Base-by-base conservation (phyloP, 2,888 invertebrate species). In the Chymomyza amoena region DNA sequence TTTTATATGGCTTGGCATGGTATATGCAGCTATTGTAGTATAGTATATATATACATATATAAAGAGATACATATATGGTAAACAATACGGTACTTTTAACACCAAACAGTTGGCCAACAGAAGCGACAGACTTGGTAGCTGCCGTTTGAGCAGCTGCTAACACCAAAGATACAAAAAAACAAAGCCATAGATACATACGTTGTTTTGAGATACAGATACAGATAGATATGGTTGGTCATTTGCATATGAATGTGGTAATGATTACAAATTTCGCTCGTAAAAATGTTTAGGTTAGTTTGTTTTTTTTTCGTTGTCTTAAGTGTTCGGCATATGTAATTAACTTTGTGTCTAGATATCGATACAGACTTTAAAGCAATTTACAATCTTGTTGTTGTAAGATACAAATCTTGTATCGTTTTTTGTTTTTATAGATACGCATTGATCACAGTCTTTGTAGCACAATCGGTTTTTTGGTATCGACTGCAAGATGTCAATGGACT, bases 241-340 rank as follows among this genome's bases (percentile, higher is more conserved):
- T 86, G 88, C 84, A 84, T 84, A 84, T 84, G 84, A 84, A 84
- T 84, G 84, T 84, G 88, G 84, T 88, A 84, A 84, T 84, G 88
- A 84, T 84, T 84, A 84, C 84, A 84, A 84, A 88, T 84, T 84
- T 88, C 84, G 84, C 88, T 88, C 88, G 88, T 84, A 84, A 84
- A 84, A 84, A 88, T 84, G 86, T 88, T 87, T 77, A 76, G 79
- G 54, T 54, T 54, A 20, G 45, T 64, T 25, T 74, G 75, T 76
- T 67, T 59, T 64, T 54, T 66, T 59, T 64, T 54, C 15, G 4
- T 9, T 10, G 25, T 57, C 54, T 54, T 16, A 54, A 54, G 59
- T 54, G 20, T 54, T 20, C 18, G 20, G 57, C 28, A 57, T 57
- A 57, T 28, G 20, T 57, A 57, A 32, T 32, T 57, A 57, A 32